Percentiles rank a stretch among this genome's conserved stretches.
Conservation (phyloP, 2,888 invertebrate genomes). For the Mechanitis mazaeus region DNA sequence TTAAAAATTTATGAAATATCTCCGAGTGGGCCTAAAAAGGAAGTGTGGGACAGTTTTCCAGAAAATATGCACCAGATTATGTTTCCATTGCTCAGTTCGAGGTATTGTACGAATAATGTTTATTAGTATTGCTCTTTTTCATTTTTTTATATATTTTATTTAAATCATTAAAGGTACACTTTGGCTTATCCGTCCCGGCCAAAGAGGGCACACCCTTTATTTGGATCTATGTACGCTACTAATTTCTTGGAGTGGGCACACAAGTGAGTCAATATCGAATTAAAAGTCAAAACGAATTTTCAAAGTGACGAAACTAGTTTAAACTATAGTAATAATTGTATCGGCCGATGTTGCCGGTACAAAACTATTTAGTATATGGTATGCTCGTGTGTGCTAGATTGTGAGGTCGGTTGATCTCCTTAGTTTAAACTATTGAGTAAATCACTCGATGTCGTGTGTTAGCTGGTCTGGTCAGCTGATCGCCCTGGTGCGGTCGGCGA, state of each 20-base stretch:
- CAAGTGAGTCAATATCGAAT: conserved; percentile 59
- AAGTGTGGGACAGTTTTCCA: conserved; percentile 83
- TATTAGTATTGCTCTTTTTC: neutral
- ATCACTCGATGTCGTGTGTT: neutral
- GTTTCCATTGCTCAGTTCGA: conserved; percentile 84
- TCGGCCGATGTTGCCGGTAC: no score
- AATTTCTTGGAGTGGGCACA: conserved; percentile 86
- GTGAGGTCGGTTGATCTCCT: no score
- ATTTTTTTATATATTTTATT: neutral
- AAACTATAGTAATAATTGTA: no score
- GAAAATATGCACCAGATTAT: conserved; percentile 85
- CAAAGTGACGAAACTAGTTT: no score
- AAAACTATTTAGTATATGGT: no score
- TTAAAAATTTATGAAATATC: conserved; percentile 83
- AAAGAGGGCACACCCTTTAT: conserved; percentile 77
- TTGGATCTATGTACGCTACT: conserved; percentile 80
- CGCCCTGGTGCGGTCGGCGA: conserved; percentile 76
- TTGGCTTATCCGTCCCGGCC: conserved; percentile 65
- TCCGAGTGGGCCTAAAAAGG: conserved; percentile 77
- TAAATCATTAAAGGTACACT: conserved; percentile 56
- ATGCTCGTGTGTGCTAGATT: no score
- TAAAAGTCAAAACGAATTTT: no score
- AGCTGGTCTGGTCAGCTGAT: conserved; percentile 86
- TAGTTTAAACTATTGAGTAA: no score
- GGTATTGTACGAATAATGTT: conserved; percentile 50